These are phyloP conservation scores for Dasypus novemcinctus DNA, from an alignment of 2,113 vertebrate genomes.

Conservation along the genomic window DNA sequence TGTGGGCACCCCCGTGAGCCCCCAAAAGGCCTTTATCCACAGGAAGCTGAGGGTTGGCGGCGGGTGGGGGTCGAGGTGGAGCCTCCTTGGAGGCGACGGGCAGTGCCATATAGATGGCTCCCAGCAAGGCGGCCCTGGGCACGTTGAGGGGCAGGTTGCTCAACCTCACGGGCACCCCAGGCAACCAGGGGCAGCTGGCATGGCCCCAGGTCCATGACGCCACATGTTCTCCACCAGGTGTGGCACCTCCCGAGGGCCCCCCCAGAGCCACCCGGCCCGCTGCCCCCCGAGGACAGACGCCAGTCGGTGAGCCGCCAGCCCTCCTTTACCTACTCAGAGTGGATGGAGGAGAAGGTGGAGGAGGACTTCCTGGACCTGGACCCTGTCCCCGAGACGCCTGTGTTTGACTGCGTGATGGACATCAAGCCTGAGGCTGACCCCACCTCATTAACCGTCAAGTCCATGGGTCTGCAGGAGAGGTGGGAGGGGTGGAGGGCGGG, in stretches of 20 bases:
- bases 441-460: constrained; percentile 91
- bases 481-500: constrained; percentile 76
- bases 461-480: constrained; percentile 97
- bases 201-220: background rate
- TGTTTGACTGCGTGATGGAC: constrained; percentile 93
- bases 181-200: background rate
- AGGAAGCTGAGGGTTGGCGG: background rate
- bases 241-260: constrained; percentile 83
- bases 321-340: constrained; percentile 97
- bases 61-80: too few species aligned
- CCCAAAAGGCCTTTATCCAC: background rate
- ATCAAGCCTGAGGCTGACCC: constrained; percentile 91
- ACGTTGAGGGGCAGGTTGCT: background rate
- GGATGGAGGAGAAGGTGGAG: constrained; percentile 90
- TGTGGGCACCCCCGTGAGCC: background rate
- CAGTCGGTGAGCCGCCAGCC: constrained; percentile 98
- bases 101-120: background rate
- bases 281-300: constrained; percentile 89
- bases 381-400: constrained; percentile 91
- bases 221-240: constrained; percentile 78
- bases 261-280: constrained; percentile 72
- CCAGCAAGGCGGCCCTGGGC: background rate
- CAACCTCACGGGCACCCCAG: background rate
- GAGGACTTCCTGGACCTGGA: constrained; percentile 93
- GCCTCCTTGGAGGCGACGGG: background rate